phyloP scores from a whole-genome alignment of 2,888 invertebrate genomes.

The Agrotis clavis region DNA sequence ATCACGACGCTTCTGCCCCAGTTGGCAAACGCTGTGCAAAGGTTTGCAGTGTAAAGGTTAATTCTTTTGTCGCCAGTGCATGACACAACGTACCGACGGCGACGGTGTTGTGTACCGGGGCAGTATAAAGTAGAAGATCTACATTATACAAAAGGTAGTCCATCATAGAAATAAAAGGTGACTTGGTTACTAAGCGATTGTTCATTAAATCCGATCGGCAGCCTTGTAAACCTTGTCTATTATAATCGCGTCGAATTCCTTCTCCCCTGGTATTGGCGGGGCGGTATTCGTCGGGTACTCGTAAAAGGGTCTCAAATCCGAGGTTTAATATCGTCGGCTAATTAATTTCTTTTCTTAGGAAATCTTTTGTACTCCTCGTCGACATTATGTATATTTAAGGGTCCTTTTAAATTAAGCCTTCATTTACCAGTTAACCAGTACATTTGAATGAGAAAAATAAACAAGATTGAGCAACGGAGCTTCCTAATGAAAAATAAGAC shows the following conservation, averaged over 20 bases:
- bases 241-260: conserved; percentile 65
- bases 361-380: conserved; percentile 56
- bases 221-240: conserved; percentile 58
- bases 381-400: conserved; percentile 52
- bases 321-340: conserved; percentile 66
- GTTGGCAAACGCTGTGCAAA: conserved; percentile 74
- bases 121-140: conserved; percentile 19
- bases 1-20: conserved; percentile 79
- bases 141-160: conserved; percentile 12
- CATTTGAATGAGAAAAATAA: conserved; percentile 15
- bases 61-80: conserved; percentile 72
- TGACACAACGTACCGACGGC: conserved; percentile 11
- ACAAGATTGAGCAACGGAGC: conserved; percentile 14
- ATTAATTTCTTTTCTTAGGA: conserved; percentile 68
- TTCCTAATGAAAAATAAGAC: conserved; percentile 13
- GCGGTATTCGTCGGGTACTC: conserved; percentile 58
- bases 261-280: conserved; percentile 55
- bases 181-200: conserved; percentile 53
- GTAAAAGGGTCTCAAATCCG: conserved; percentile 66
- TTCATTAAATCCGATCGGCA: conserved; percentile 62
- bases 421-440: conserved; percentile 19
- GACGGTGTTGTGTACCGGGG: conserved; percentile 12
- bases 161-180: conserved; percentile 34
- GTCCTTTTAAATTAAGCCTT: conserved; percentile 38
- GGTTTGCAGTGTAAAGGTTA: conserved; percentile 70